These are phyloP conservation scores for Upupa epops DNA, from an alignment of 2,113 vertebrate genomes.

Conservation along the genomic window DNA sequence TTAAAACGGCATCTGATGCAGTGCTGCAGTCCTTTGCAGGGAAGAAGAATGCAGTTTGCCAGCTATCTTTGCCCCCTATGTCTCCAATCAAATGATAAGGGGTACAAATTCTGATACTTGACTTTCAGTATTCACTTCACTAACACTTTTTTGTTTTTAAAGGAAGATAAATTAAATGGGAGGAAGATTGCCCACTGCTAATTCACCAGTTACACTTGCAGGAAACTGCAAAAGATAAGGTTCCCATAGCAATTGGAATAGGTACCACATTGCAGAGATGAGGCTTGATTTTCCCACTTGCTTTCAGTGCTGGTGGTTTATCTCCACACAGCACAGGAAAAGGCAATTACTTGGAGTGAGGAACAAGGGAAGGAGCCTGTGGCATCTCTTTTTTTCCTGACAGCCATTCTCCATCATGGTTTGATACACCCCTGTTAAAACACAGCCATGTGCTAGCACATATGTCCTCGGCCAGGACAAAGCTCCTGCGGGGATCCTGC, in stretches of 20 bases:
- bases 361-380: slow-evolving; percentile 4
- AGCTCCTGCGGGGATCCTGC: not conserved
- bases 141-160: not conserved
- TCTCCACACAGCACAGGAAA: slow-evolving; percentile 16
- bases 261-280: not conserved
- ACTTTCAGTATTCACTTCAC: not conserved
- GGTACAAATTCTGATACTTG: not conserved
- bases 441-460: rapidly evolving
- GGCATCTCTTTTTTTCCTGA: not conserved
- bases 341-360: slow-evolving; percentile 42
- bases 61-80: not conserved
- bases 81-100: not conserved
- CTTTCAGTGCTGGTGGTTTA: not conserved
- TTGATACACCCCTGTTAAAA: not conserved
- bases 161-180: slow-evolving; percentile 14
- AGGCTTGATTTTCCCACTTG: not conserved
- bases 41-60: not conserved
- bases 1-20: not conserved
- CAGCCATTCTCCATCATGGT: not conserved
- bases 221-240: slow-evolving; percentile 37
- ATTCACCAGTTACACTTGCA: slow-evolving; percentile 7
- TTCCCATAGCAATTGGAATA: slow-evolving; percentile 52
- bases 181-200: slow-evolving; percentile 14
- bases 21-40: not conserved
- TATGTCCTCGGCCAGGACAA: not conserved